These are phyloP conservation scores for Parauchenoglanis ngamensis DNA, from an alignment of 2,797 vertebrate genomes.

Conservation along the genomic window DNA sequence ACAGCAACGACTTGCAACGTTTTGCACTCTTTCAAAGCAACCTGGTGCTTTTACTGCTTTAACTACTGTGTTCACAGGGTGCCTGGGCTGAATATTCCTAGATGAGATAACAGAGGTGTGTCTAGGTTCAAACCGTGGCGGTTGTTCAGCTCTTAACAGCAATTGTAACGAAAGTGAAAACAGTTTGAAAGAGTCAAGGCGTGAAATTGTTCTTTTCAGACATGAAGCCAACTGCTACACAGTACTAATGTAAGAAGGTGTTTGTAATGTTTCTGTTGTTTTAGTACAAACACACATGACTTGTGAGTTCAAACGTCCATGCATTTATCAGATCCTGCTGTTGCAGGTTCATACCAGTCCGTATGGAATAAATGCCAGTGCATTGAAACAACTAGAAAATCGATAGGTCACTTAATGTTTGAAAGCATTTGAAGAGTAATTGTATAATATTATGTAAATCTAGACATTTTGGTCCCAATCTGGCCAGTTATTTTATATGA, in stretches of 20 bases:
- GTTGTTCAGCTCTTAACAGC: not conserved
- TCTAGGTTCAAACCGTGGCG: not conserved
- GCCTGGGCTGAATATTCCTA: not conserved
- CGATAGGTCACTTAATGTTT: not conserved
- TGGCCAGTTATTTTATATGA: not conserved
- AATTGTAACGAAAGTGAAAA: not conserved
- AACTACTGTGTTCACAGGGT: not conserved
- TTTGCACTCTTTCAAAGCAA: not conserved
- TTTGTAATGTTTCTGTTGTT: not conserved
- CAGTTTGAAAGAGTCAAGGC: not conserved
- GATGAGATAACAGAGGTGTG: not conserved
- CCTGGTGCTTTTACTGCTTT: not conserved
- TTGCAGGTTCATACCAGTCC: not conserved
- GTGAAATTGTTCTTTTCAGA: not conserved
- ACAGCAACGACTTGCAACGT: not conserved
- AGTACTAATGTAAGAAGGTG: not conserved
- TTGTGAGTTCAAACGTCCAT: not conserved
- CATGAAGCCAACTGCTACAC: not conserved
- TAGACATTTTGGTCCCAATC: not conserved
- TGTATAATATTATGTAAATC: not conserved
- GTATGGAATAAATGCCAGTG: not conserved
- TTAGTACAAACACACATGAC: not conserved
- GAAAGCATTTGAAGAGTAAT: not conserved
- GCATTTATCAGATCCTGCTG: not conserved
- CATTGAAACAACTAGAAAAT: not conserved